phyloP scores from a whole-genome alignment of 2,113 vertebrate species.

The Thinocorus orbignyianus region DNA sequence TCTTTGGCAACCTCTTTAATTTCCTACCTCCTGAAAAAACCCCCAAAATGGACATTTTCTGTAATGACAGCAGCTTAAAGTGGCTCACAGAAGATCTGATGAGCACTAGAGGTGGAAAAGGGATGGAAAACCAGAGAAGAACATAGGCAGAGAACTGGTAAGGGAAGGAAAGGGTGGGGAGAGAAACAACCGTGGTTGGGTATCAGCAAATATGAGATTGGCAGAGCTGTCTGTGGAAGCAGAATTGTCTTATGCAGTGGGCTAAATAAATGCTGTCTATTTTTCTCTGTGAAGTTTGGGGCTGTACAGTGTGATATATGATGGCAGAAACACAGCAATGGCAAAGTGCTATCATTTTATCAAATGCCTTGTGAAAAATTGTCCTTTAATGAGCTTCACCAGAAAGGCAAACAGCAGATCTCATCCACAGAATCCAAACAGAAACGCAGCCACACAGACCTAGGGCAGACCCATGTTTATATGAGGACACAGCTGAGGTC shows the following conservation, averaged over 20 bases:
- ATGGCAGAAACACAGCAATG: neutral
- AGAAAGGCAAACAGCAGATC: neutral
- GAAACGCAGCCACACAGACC: fast-evolving
- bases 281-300: conserved; percentile 8
- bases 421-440: neutral
- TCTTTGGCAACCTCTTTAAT: neutral
- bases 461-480: fast-evolving
- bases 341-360: neutral
- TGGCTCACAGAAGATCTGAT: neutral
- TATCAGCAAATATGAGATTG: neutral
- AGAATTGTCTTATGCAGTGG: neutral
- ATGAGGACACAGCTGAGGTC: neutral
- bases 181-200: neutral
- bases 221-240: neutral
- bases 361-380: neutral
- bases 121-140: neutral
- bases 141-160: neutral
- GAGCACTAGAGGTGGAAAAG: neutral
- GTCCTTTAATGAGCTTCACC: neutral
- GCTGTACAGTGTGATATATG: neutral
- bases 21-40: neutral
- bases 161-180: neutral
- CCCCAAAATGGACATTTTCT: neutral
- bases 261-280: conserved; percentile 10
- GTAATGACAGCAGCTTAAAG: neutral